Conservation (phyloP, 2,113 vertebrate genomes). For the Anoura caudifer region DNA sequence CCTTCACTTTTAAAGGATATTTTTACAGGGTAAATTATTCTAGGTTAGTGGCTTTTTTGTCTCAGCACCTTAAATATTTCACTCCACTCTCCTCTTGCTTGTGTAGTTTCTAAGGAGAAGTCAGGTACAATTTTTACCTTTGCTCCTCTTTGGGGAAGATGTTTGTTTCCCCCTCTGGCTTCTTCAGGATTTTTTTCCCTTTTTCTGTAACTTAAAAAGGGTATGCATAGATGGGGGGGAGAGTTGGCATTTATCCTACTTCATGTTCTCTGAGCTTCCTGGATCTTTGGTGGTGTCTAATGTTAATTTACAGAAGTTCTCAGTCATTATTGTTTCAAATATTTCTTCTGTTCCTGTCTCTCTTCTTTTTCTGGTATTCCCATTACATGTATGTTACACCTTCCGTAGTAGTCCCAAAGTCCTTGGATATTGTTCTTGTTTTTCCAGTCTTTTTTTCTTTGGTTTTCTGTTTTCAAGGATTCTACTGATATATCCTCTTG, state of each 20-base stretch:
- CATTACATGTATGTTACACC: not conserved
- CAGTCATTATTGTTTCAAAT: not conserved
- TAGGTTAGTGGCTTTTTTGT: not conserved
- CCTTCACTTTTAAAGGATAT: not conserved
- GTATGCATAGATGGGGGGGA: not conserved
- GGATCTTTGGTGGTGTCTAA: not conserved
- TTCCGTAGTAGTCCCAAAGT: not conserved
- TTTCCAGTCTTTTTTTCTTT: not conserved
- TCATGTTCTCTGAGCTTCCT: not conserved
- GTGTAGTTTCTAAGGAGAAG: not conserved
- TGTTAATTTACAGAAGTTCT: not conserved
- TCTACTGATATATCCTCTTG: not conserved
- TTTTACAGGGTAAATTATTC: not conserved
- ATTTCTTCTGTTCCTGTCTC: not conserved
- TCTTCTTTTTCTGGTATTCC: not conserved
- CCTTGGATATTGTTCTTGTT: not conserved
- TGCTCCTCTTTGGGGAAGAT: not conserved
- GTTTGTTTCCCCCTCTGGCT: not conserved
- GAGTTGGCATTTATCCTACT: not conserved
- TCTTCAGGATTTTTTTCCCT: not conserved
- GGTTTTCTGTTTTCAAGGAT: not conserved
- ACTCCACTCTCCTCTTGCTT: not conserved
- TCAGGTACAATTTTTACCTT: not conserved
- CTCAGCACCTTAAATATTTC: slow-evolving; percentile 13
- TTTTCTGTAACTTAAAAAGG: not conserved